These are phyloP conservation scores for Pollenia angustigena DNA, from an alignment of 2,888 invertebrate genomes.

Conservation along the genomic window DNA sequence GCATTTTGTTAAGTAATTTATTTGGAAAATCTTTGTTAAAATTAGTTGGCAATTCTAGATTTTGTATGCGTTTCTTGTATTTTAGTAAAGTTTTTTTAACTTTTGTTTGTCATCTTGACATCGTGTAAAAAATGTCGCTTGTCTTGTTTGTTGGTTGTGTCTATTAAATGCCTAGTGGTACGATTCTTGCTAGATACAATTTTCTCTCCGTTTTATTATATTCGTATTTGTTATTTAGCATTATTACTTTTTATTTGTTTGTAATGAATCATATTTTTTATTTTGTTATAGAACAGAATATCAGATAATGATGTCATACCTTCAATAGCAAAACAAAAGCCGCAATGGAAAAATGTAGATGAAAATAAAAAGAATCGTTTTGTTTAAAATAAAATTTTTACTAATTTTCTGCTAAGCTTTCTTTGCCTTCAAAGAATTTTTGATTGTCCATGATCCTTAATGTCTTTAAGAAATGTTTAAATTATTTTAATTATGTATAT, in stretches of 20 bases:
- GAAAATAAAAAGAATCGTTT: conserved; percentile 23
- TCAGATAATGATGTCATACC: conserved; percentile 70
- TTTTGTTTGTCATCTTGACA: background rate
- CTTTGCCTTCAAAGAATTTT: background rate
- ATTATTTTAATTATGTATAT: background rate
- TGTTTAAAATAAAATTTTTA: background rate
- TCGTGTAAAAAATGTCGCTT: too few relatives aligned
- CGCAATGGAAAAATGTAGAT: conserved; percentile 26
- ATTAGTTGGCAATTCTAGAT: background rate
- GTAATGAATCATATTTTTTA: conserved; percentile 68
- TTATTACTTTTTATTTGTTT: conserved; percentile 58
- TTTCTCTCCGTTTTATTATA: conserved; percentile 25
- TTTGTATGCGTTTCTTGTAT: background rate
- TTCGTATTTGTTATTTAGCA: conserved; percentile 54
- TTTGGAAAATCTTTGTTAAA: background rate
- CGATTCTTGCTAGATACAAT: conserved; percentile 25
- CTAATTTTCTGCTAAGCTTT: background rate
- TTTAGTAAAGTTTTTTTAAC: background rate
- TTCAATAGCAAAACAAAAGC: conserved; percentile 27
- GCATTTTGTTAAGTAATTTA: background rate
- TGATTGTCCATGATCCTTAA: background rate
- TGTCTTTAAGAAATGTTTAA: background rate
- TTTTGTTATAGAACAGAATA: conserved; percentile 49
- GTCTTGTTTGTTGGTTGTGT: background rate
- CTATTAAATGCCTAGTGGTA: conserved; percentile 42